phyloP scores from a whole-genome alignment of 2,797 vertebrate species.

The Sebastolobus alascanus region DNA sequence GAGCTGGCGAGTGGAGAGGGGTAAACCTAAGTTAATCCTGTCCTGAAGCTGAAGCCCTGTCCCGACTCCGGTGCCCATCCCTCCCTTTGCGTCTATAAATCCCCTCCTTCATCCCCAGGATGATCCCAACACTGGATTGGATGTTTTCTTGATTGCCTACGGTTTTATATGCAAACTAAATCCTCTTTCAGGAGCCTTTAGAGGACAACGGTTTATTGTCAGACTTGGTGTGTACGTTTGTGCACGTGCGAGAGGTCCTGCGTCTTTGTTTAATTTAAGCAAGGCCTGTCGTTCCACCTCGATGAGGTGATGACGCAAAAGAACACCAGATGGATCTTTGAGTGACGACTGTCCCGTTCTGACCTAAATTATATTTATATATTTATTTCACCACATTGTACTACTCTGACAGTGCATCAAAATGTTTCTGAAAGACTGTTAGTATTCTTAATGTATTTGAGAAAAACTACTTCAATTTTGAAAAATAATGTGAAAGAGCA shows the following conservation, averaged over 20 bases:
- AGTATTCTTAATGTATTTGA: not conserved
- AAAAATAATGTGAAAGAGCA: not conserved
- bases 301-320: slow-evolving; percentile 33
- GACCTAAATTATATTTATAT: not conserved
- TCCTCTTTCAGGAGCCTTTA: slow-evolving; percentile 76
- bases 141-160: slow-evolving; percentile 75
- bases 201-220: slow-evolving; percentile 70
- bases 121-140: slow-evolving; percentile 69
- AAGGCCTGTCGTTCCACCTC: slow-evolving; percentile 34
- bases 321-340: slow-evolving; percentile 46
- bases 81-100: slow-evolving; percentile 64
- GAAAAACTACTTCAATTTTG: not conserved
- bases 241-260: slow-evolving; percentile 14
- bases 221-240: slow-evolving; percentile 27
- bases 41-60: slow-evolving; percentile 50
- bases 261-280: slow-evolving; percentile 34
- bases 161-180: slow-evolving; percentile 74
- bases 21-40: slow-evolving; percentile 62
- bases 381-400: not conserved
- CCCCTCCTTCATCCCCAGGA: slow-evolving; percentile 69
- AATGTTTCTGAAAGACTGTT: slow-evolving; percentile 8
- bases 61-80: slow-evolving; percentile 29
- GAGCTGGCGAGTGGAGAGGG: slow-evolving; percentile 18
- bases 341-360: slow-evolving; percentile 23
- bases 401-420: not conserved